These are phyloP conservation scores for Zonitis immaculata DNA, from an alignment of 2,888 invertebrate species.

Conservation along the genomic window DNA sequence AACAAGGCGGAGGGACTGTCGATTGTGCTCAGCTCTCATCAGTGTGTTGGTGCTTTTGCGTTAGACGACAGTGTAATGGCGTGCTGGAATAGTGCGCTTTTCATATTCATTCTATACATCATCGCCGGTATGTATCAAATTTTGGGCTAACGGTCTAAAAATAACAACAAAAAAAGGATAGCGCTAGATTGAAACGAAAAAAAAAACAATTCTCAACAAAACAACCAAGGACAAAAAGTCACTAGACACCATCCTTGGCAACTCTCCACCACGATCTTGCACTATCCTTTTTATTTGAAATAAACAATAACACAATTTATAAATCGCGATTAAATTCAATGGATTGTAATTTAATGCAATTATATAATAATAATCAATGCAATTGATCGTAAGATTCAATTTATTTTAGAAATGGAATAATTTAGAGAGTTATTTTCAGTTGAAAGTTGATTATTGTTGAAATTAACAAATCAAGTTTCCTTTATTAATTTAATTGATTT, in stretches of 20 bases:
- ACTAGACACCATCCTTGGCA: not conserved
- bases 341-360: not conserved
- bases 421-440: not conserved
- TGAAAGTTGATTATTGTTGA: not conserved
- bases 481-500: too few relatives aligned
- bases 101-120: constrained; percentile 38
- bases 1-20: constrained; percentile 45
- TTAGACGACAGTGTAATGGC: constrained; percentile 43
- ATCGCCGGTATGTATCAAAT: constrained; percentile 42
- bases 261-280: not conserved
- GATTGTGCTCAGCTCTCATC: constrained; percentile 42
- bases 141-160: not conserved
- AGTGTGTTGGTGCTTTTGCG: constrained; percentile 41
- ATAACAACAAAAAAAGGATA: not conserved
- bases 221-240: not conserved
- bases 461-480: not conserved
- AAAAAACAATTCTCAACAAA: not conserved
- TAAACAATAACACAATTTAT: not conserved
- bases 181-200: not conserved
- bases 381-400: not conserved
- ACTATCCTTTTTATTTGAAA: not conserved
- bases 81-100: constrained; percentile 43
- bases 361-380: not conserved
- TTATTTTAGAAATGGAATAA: not conserved
- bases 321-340: too few relatives aligned